Percentiles rank a stretch among this genome's conserved stretches.
phyloP scores from a whole-genome alignment of 2,113 vertebrate species.

The Myrmecophaga tridactyla region DNA sequence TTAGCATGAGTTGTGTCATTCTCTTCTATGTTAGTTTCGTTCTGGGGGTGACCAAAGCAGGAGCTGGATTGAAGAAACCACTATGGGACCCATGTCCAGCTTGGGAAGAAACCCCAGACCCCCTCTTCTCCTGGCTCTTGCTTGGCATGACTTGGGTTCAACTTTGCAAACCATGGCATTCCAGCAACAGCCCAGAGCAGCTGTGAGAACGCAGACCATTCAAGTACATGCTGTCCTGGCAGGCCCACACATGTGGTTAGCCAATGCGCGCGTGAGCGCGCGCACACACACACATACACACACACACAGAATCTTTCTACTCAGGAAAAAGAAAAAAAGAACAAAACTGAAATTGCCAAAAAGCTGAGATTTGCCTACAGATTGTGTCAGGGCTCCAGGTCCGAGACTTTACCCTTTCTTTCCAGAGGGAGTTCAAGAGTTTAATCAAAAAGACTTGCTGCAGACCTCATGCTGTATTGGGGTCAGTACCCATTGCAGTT shows the following conservation, averaged over 20 bases:
- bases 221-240: not conserved
- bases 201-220: not conserved
- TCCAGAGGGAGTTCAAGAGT: not conserved
- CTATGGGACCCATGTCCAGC: accelerated
- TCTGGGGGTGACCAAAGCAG: not conserved
- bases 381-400: not conserved
- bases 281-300: not conserved
- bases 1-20: too few species aligned
- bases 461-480: accelerated
- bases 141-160: not conserved
- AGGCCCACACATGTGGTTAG: not conserved
- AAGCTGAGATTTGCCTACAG: not conserved
- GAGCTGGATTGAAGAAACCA: not conserved
- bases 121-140: not conserved
- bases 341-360: not conserved
- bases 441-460: not conserved
- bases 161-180: not conserved
- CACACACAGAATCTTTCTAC: not conserved
- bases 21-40: not conserved
- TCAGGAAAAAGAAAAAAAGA: conserved; percentile 10
- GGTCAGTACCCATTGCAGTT: not conserved
- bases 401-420: not conserved
- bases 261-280: not conserved
- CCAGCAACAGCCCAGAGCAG: not conserved
- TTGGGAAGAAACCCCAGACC: not conserved